Evolutionary conservation across 2,888 invertebrate species (phyloP).

Genomic region (Dryocosmus kuriphilus): DNA sequence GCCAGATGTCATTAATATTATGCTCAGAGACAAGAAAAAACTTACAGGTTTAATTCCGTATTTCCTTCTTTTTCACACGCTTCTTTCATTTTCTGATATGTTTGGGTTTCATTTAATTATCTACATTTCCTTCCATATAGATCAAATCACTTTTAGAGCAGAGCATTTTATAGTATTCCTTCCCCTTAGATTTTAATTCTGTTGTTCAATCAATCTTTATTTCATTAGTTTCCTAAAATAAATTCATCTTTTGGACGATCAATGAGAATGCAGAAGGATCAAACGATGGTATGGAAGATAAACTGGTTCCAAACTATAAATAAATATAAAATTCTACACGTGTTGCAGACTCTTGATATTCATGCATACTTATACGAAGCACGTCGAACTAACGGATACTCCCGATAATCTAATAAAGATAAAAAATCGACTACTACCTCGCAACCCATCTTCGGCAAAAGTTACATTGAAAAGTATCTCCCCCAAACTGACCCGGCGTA

Average conservation of each 20-base stretch:
- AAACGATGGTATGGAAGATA: neutral
- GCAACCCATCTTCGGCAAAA: conserved; percentile 55
- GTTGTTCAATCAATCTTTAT: neutral
- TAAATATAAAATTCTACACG: conserved; percentile 65
- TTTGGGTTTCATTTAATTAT: neutral
- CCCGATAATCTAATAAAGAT: conserved; percentile 76
- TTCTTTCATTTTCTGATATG: neutral
- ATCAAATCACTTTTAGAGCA: neutral
- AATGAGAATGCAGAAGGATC: neutral
- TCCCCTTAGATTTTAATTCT: too few relatives aligned
- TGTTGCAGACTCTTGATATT: conserved; percentile 68
- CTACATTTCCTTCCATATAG: neutral
- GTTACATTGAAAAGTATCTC: conserved; percentile 75
- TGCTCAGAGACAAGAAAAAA: neutral
- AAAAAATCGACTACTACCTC: conserved; percentile 71
- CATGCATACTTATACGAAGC: conserved; percentile 68
- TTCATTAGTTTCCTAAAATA: neutral
- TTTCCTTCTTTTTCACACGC: neutral
- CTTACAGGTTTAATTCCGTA: neutral
- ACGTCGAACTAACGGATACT: conserved; percentile 72
- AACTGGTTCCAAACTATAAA: neutral
- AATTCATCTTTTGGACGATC: neutral
- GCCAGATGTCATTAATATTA: neutral
- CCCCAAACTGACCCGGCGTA: conserved; percentile 70
- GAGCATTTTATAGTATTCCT: too few relatives aligned